Evolutionary conservation across 2,888 invertebrate species (phyloP), one percentile per base, ranked within the genome.

Genomic region (Chorisops tibialis): DNA sequence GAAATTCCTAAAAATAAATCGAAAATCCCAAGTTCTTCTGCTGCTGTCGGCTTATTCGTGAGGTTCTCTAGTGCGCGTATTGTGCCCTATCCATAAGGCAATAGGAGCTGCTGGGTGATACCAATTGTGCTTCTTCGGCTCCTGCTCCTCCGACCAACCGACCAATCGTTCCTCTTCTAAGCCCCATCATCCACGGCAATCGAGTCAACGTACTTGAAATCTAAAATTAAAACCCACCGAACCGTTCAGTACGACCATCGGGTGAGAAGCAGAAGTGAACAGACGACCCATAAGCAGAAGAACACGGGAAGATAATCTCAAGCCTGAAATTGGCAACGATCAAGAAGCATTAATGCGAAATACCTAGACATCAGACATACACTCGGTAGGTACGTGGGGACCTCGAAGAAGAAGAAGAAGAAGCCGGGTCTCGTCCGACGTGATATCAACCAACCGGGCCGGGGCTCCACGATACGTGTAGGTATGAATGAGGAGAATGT

Each of bases 221-320:
- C 61, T 61, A 61, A 61, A 61, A 61, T 61, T 61, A 61, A 61
- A 61, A 61, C 52, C 52, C 50, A 61, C 39, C 52, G 52, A 52
- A 61, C 45, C 61, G 61, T 61, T 61, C 16, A n/a, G 30, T 9
- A 30, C 9, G 30, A 30, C 59, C 39, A 48, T 59, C 49, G 59
- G 59, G 14, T 39, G 59, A 59, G 48, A 38, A 18, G 18, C 59
- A 51, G 51, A 51, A 9, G 41, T 16, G 39, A 18, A 24, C 37
- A 35, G n/a, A 48, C 38, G 16, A 38, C 35, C 39, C 48, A 58
- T 41, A 19, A 30, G 30, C 30, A 5, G 9, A 1, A 30, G 9
- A 9, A 30, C 30, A 9, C n/a, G 21, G 11, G 54, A 19, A 22
- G 19, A 35, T 30, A 30, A 30, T 30, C 30, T 30, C 18, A 19